Evolutionary conservation across 2,797 vertebrate species (phyloP), one percentile per base, ranked within the genome.

Genomic region (Cossypha polioptera): DNA sequence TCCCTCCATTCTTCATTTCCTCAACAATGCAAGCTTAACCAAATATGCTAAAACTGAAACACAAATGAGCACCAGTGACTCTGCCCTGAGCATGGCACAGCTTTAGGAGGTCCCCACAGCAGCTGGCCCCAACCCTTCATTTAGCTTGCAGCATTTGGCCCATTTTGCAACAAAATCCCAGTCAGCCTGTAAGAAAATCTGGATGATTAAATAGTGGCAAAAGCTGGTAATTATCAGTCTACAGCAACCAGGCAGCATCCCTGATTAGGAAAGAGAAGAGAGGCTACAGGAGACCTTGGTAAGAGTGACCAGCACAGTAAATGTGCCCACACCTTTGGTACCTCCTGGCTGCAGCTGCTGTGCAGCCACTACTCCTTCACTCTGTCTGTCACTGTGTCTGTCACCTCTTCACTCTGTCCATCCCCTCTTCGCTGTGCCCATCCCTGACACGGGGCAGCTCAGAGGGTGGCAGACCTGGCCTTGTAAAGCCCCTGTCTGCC

Each of bases 401-500:
- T 4, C 45, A 9, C 8, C 20, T 33, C 61, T 8, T 19, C 8
- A 2, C 14, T 69, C 4, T 20, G 31, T 15, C 62, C 57, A 11
- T 9, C 76, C 1, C 28, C 26, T 43, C 62, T 6, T 33, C 12
- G 1, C 19, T n/a, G 21, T 18, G 42, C 11, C 76, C 67, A 24
- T 4, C 77, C 59, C 55, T 3, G 2, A 2, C 0, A 1, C 9
- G 25, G 40, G 35, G 28, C 67, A 82, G 50, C 55, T 51, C 61
- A 2, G 45, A 8, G 45, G 0, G 0, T 8, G 24, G 20, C 67
- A 68, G 25, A n/a, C 20, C 38, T 1, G 1, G 24, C 16, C 16
- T 4, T 6, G 18, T 5, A 25, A 36, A 80, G 48, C 48, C 53
- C n/a, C 3, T 0, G 1, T 11, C 68, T n/a, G 22, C 13, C 7